Conservation (phyloP, 2,797 vertebrate species). For the Propithecus deckenii region DNA sequence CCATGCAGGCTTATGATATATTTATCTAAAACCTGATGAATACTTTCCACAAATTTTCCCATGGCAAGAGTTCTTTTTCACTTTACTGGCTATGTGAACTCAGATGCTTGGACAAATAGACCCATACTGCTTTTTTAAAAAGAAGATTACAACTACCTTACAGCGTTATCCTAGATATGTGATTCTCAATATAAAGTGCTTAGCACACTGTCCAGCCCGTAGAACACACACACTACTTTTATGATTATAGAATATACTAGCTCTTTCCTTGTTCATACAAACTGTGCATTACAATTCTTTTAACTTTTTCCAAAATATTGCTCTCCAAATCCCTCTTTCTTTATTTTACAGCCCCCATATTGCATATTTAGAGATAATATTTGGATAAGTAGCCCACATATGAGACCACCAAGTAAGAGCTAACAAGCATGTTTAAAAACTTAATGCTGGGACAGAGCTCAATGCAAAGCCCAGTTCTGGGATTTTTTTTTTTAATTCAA, state of each 20-base stretch:
- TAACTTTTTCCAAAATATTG: background rate
- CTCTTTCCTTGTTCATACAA: background rate
- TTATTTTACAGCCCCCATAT: background rate
- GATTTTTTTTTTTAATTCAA: background rate
- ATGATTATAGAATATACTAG: background rate
- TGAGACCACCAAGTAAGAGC: background rate
- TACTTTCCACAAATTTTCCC: background rate
- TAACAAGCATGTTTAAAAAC: background rate
- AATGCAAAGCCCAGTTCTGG: background rate
- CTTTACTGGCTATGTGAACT: background rate
- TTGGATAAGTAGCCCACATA: background rate
- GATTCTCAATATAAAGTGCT: background rate
- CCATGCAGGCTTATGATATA: background rate
- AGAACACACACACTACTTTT: background rate
- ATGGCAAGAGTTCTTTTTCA: background rate
- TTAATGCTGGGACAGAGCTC: background rate
- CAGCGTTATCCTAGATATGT: background rate
- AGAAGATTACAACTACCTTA: background rate
- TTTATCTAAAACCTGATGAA: background rate
- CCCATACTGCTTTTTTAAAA: background rate
- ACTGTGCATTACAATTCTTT: background rate
- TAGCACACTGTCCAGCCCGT: background rate
- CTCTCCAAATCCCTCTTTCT: background rate
- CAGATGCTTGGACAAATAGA: background rate
- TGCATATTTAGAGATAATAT: background rate